phyloP scores from a whole-genome alignment of 2,888 invertebrate genomes.

The Meghimatium bilineatum region DNA sequence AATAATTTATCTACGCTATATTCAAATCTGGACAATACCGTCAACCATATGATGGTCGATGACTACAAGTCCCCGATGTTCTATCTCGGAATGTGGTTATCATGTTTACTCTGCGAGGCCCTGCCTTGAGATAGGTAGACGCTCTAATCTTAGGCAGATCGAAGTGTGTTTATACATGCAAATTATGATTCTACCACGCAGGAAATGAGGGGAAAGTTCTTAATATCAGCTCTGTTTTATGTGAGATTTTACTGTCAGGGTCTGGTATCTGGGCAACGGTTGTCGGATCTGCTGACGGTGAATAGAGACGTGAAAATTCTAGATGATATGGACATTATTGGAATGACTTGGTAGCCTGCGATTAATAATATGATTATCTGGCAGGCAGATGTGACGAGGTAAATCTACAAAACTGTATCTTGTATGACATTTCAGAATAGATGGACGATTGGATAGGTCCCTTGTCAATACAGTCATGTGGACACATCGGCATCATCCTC shows the following conservation, averaged over 20 bases:
- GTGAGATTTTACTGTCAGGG: not conserved
- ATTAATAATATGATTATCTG: not conserved
- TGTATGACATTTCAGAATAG: not conserved
- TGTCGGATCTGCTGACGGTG: not conserved
- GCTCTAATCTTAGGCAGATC: constrained; percentile 1
- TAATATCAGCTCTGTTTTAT: not conserved
- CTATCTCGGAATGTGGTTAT: not conserved
- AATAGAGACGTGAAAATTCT: constrained; percentile 5
- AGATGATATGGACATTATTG: not conserved
- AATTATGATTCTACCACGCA: constrained; percentile 4
- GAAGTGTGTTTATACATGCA: constrained; percentile 17
- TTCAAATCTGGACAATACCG: no score
- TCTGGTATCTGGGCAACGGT: not conserved
- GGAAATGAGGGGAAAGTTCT: not conserved
- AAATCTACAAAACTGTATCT: not conserved
- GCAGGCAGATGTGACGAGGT: not conserved
- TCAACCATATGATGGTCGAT: no score
- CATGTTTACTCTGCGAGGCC: not conserved
- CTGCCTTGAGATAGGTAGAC: not conserved
- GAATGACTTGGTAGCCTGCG: not conserved
- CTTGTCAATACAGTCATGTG: no score
- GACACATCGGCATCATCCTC: no score
- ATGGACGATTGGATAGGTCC: not conserved
- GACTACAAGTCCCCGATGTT: not conserved
- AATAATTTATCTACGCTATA: no score